Evolutionary conservation across 2,888 invertebrate species (phyloP).

Genomic region (Lycophotia porphyrea): DNA sequence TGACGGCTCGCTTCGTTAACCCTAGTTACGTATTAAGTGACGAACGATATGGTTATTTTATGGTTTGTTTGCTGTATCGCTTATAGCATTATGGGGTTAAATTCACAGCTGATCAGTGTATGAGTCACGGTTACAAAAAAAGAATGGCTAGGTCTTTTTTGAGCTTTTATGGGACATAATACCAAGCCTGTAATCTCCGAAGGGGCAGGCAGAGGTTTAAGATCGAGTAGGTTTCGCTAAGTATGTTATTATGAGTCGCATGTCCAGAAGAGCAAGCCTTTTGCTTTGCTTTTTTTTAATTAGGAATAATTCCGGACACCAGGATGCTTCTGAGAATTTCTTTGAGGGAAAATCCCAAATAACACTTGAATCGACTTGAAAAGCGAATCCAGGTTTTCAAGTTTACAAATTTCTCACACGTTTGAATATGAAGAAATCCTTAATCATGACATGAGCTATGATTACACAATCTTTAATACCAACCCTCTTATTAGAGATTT

Average conservation of each 20-base stretch:
- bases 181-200: neutral
- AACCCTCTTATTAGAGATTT: neutral
- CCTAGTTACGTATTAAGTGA: slow-evolving; percentile 61
- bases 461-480: too few species aligned
- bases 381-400: too few species aligned
- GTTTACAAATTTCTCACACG: neutral
- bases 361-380: too few species aligned
- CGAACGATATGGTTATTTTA: slow-evolving; percentile 65
- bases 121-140: slow-evolving; percentile 18
- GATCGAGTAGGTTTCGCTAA: neutral
- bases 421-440: neutral
- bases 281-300: neutral
- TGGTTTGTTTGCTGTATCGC: slow-evolving; percentile 60
- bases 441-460: neutral
- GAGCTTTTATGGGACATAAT: neutral
- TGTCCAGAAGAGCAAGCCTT: neutral
- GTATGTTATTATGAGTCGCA: neutral
- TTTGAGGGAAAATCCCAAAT: neutral
- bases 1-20: slow-evolving; percentile 63
- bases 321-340: neutral
- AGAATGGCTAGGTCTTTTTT: neutral
- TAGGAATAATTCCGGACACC: neutral
- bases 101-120: slow-evolving; percentile 34
- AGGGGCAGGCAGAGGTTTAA: neutral
- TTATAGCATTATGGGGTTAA: slow-evolving; percentile 52